Evolutionary conservation across 2,113 vertebrate species (phyloP).

Genomic region (Gracilinanus agilis): DNA sequence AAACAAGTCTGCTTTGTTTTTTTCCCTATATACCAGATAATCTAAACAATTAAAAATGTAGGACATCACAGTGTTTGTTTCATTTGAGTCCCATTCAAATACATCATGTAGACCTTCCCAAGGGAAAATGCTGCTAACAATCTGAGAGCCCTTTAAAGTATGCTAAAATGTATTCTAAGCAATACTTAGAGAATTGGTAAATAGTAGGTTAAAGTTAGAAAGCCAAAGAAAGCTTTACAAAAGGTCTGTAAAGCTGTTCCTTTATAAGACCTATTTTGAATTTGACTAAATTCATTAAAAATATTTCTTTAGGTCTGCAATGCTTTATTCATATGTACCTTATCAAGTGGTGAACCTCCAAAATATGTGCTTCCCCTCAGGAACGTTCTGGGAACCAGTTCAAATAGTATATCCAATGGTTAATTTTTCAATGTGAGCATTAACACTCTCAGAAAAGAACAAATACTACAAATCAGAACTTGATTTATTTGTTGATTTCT

Average conservation of each 20-base stretch:
- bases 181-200: constrained; percentile 44
- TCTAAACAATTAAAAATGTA: background rate
- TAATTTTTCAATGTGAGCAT: background rate
- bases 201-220: constrained; percentile 41
- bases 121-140: background rate
- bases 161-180: constrained; percentile 37
- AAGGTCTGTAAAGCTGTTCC: constrained; percentile 7
- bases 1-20: background rate
- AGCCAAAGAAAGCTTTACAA: constrained; percentile 19
- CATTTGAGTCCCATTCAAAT: background rate
- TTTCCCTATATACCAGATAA: background rate
- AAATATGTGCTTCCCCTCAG: constrained; percentile 13
- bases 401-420: background rate
- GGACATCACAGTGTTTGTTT: background rate
- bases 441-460: background rate
- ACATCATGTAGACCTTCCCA: constrained; percentile 30
- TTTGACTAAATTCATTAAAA: constrained; percentile 41
- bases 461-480: background rate
- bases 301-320: constrained; percentile 19
- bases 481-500: background rate
- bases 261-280: constrained; percentile 21
- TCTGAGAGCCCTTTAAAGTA: constrained; percentile 33
- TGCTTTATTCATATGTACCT: background rate
- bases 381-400: background rate
- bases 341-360: constrained; percentile 27